phyloP scores from a whole-genome alignment of 1,140 invertebrate genomes.

The Saccostrea glomerata region DNA sequence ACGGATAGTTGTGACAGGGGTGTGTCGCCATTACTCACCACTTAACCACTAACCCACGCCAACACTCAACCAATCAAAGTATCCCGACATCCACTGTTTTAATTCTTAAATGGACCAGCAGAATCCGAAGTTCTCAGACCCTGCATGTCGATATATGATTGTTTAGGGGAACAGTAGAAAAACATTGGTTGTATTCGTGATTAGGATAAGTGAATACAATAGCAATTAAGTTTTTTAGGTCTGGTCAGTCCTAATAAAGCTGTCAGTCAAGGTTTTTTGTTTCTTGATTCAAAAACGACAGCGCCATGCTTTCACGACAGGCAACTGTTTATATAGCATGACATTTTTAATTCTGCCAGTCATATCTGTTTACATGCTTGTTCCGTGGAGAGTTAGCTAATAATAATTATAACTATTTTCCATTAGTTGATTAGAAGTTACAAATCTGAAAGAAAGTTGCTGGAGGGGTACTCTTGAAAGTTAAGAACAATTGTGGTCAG shows the following conservation, averaged over 20 bases:
- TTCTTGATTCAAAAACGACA: background rate
- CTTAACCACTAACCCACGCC: background rate
- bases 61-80: background rate
- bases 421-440: constrained; percentile 33
- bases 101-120: no score
- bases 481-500: background rate
- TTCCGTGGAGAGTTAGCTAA: background rate
- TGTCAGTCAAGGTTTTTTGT: background rate
- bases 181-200: no score
- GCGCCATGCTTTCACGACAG: background rate
- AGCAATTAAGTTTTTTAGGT: no score
- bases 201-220: no score
- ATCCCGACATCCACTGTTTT: no score
- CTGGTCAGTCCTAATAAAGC: background rate
- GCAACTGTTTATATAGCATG: background rate
- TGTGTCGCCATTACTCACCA: constrained; percentile 5
- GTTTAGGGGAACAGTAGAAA: no score
- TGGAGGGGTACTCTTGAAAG: constrained; percentile 1
- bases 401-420: constrained; percentile 32
- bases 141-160: no score
- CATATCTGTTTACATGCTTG: constrained; percentile 7
- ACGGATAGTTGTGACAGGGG: background rate
- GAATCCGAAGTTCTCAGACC: no score
- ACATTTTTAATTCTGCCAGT: background rate
- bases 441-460: background rate